phyloP scores from a whole-genome alignment of 2,888 invertebrate species.

The Lepidocyrtinus sp. region DNA sequence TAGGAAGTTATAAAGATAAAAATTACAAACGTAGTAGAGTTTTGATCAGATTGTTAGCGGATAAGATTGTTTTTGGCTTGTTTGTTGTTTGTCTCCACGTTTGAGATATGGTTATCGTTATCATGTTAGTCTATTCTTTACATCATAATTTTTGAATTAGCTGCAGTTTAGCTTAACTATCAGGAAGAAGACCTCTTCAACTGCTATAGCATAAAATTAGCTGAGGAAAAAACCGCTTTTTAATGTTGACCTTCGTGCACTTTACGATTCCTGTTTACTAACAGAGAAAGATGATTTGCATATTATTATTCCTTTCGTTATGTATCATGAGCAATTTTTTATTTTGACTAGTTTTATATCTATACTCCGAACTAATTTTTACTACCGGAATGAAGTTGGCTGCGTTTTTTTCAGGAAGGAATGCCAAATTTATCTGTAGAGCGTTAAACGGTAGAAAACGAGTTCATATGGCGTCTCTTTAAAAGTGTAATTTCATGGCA shows the following conservation, averaged over 20 bases:
- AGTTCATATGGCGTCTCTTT: no score
- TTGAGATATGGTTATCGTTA: no score
- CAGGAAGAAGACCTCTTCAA: no score
- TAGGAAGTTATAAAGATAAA: slow-evolving; percentile 16
- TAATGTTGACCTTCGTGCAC: slow-evolving; percentile 1
- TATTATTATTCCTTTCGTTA: no score
- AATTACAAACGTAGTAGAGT: not conserved
- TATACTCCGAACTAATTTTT: no score
- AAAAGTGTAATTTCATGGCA: no score
- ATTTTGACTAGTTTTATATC: no score
- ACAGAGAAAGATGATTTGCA: no score
- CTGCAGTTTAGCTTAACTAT: no score
- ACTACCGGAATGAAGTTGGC: slow-evolving; percentile 1
- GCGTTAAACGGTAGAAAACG: not conserved
- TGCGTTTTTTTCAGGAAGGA: not conserved
- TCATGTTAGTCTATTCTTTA: no score
- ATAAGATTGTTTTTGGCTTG: slow-evolving; percentile 7
- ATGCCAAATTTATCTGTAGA: not conserved
- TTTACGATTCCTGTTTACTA: not conserved
- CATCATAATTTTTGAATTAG: not conserved
- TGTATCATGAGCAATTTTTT: no score
- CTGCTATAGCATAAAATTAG: slow-evolving; percentile 9
- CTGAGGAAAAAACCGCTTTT: not conserved
- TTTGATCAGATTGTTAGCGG: not conserved
- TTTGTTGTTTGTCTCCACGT: slow-evolving; percentile 4